These are phyloP conservation scores for Erinaceus europaeus DNA, from an alignment of 2,113 vertebrate species.

Conservation along the genomic window DNA sequence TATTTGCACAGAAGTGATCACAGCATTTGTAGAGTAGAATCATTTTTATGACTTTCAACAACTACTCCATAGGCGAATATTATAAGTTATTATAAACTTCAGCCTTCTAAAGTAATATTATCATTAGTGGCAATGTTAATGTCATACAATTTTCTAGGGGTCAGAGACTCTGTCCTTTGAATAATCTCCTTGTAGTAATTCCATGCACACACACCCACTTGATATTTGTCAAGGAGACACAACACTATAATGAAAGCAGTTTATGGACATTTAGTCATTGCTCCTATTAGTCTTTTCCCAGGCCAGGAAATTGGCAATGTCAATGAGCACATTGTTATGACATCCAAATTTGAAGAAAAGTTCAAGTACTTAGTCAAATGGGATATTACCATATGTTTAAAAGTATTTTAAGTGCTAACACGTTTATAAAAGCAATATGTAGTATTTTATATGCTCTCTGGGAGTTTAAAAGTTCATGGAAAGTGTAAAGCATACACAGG, in stretches of 20 bases:
- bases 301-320: background rate
- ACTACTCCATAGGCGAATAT: background rate
- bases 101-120: background rate
- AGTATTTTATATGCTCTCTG: background rate
- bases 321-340: conserved; percentile 4
- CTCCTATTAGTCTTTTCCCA: background rate
- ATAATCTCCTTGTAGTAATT: conserved; percentile 17
- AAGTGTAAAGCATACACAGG: background rate
- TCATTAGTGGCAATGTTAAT: background rate
- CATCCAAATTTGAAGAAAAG: conserved; percentile 27
- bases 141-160: background rate
- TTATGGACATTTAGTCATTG: background rate
- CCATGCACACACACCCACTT: background rate
- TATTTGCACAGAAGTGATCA: background rate
- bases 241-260: background rate
- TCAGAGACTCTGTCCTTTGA: background rate
- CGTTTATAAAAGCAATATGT: conserved; percentile 13
- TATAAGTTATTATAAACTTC: background rate
- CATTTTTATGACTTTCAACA: background rate
- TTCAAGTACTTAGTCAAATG: background rate
- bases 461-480: background rate
- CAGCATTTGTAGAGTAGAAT: background rate
- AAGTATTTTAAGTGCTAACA: background rate
- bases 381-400: background rate
- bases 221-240: background rate